Conservation (phyloP, 2,797 vertebrate genomes). For the Onychomys leucogaster region DNA sequence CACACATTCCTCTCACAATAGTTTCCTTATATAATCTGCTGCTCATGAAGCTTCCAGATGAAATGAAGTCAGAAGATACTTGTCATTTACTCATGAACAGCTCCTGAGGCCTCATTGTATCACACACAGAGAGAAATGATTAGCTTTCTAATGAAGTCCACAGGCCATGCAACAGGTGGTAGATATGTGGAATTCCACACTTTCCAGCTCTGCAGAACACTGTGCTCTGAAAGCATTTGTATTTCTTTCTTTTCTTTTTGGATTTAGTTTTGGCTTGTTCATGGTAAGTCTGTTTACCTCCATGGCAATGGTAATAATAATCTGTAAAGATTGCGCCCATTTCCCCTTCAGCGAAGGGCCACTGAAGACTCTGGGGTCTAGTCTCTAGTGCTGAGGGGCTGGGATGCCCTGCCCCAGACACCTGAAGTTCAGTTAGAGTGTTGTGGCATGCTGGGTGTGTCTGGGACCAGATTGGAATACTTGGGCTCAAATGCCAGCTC, state of each 20-base stretch:
- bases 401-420: not conserved
- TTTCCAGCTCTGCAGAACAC: not conserved
- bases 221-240: constrained; percentile 29
- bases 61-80: not conserved
- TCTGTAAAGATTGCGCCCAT: not conserved
- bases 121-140: not conserved
- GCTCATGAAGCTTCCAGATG: not conserved
- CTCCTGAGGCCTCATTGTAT: not conserved
- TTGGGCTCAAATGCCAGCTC: constrained; percentile 24
- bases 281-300: constrained; percentile 25
- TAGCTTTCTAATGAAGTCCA: no score
- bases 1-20: not conserved
- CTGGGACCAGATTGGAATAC: not conserved
- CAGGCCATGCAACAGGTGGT: no score
- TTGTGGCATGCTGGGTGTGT: not conserved
- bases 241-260: not conserved
- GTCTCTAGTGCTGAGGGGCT: not conserved
- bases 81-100: not conserved
- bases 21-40: not conserved
- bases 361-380: not conserved
- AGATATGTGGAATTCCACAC: no score
- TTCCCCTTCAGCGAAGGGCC: not conserved
- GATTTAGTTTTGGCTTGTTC: not conserved
- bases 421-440: not conserved
- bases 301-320: not conserved